Conservation (phyloP, 2,888 invertebrate species). For the Leptinotarsa juncta region DNA sequence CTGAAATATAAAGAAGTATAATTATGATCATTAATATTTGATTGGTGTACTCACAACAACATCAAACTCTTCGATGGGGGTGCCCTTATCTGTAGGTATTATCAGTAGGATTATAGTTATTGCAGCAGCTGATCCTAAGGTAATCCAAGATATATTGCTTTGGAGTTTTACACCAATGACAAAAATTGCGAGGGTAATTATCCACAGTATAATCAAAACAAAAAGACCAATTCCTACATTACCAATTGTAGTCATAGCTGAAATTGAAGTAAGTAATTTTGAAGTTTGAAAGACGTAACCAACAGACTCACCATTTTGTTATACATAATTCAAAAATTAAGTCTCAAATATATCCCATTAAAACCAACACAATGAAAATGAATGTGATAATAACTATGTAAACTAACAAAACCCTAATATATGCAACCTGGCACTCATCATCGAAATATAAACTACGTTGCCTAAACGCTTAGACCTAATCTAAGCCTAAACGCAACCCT, state of each 20-base stretch:
- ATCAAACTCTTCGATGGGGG: constrained; percentile 42
- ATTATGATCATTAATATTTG: background rate
- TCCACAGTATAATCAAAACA: constrained; percentile 74
- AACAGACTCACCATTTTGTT: constrained; percentile 1
- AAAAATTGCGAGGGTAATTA: constrained; percentile 72
- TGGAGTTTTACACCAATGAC: constrained; percentile 75
- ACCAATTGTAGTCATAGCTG: constrained; percentile 57
- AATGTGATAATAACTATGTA: no score
- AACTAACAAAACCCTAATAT: no score
- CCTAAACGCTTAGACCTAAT: no score
- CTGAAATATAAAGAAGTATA: constrained; percentile 56
- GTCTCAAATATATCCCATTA: background rate
- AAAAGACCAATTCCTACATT: constrained; percentile 76
- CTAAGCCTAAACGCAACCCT: no score
- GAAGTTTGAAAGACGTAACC: background rate
- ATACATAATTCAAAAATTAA: background rate
- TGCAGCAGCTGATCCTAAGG: constrained; percentile 68
- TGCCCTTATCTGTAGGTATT: constrained; percentile 68
- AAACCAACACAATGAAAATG: background rate
- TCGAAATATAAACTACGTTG: no score
- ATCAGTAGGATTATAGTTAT: constrained; percentile 72
- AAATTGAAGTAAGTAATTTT: constrained; percentile 24
- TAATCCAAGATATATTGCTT: constrained; percentile 74
- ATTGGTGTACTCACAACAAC: constrained; percentile 38
- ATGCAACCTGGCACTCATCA: no score